phyloP scores from a whole-genome alignment of 2,888 invertebrate genomes.

The Cryptocheilus praepositus region DNA sequence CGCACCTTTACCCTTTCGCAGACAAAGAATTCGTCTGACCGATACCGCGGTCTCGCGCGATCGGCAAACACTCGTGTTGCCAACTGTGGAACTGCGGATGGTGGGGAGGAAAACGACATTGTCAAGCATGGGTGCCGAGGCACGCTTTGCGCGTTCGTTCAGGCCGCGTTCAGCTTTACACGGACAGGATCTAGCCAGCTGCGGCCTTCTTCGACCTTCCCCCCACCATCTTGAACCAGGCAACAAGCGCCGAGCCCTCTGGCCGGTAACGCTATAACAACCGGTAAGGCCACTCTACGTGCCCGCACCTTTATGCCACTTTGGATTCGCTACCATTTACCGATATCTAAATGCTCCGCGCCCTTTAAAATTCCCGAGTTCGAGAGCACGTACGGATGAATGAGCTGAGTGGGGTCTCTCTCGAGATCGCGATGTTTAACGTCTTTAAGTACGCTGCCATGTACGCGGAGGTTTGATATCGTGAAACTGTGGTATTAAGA shows the following conservation, averaged over 20 bases:
- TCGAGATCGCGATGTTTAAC: no score
- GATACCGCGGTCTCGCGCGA: constrained; percentile 3
- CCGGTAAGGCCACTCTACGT: constrained; percentile 45
- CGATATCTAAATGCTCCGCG: constrained; percentile 1
- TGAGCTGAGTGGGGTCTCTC: no score
- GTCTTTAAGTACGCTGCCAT: no score
- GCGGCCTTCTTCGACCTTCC: constrained; percentile 73
- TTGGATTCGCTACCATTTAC: constrained; percentile 7
- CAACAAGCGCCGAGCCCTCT: constrained; percentile 34
- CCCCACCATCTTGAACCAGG: constrained; percentile 50
- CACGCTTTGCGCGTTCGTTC: constrained; percentile 42
- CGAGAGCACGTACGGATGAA: no score
- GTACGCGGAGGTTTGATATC: no score
- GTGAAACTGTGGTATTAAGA: no score
- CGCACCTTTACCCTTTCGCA: constrained; percentile 28
- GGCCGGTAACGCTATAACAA: constrained; percentile 37
- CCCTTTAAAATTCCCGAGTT: no score
- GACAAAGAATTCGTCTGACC: constrained; percentile 41
- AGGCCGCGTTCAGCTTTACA: constrained; percentile 48
- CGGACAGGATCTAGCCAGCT: constrained; percentile 64
- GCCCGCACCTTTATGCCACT: constrained; percentile 9
- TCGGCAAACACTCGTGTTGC: constrained; percentile 46
- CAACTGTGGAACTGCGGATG: constrained; percentile 43
- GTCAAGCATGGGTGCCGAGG: constrained; percentile 32
- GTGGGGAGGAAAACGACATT: constrained; percentile 40